These are phyloP conservation scores for Nyctereutes procyonoides DNA, from an alignment of 2,113 vertebrate genomes.

Conservation along the genomic window DNA sequence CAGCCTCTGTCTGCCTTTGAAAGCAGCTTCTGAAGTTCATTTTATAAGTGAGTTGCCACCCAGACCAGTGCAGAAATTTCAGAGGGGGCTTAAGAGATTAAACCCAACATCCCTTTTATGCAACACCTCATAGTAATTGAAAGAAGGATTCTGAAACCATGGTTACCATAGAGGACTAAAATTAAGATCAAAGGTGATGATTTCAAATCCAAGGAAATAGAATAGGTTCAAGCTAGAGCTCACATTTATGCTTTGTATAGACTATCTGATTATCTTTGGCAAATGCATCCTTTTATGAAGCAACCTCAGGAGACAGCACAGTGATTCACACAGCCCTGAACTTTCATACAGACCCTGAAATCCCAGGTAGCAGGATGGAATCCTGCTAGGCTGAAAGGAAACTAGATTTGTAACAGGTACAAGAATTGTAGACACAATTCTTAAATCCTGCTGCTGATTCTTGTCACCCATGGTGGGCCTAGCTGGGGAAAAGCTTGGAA, in stretches of 20 bases:
- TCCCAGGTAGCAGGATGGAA: neutral
- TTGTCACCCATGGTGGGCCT: neutral
- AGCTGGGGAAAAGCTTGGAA: neutral
- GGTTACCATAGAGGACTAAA: conserved; percentile 75
- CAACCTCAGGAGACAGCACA: neutral
- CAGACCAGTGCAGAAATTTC: conserved; percentile 59
- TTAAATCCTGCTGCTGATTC: neutral
- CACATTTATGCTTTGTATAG: conserved; percentile 50
- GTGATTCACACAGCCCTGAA: neutral
- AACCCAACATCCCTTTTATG: conserved; percentile 69
- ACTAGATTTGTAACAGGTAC: neutral
- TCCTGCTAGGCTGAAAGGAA: conserved; percentile 20
- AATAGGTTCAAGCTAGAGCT: conserved; percentile 55
- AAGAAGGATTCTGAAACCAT: conserved; percentile 77
- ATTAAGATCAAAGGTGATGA: conserved; percentile 80
- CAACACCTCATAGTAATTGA: conserved; percentile 61
- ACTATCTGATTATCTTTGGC: conserved; percentile 62
- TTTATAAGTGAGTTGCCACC: conserved; percentile 35
- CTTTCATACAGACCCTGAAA: neutral
- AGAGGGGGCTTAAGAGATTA: conserved; percentile 73
- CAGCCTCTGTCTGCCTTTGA: neutral
- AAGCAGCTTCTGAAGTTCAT: conserved; percentile 33
- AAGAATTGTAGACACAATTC: conserved; percentile 1
- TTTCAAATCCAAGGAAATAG: conserved; percentile 71
- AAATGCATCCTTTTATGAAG: conserved; percentile 57